Conservation (phyloP, 2,888 invertebrate species). For the Drosophila incognita region DNA sequence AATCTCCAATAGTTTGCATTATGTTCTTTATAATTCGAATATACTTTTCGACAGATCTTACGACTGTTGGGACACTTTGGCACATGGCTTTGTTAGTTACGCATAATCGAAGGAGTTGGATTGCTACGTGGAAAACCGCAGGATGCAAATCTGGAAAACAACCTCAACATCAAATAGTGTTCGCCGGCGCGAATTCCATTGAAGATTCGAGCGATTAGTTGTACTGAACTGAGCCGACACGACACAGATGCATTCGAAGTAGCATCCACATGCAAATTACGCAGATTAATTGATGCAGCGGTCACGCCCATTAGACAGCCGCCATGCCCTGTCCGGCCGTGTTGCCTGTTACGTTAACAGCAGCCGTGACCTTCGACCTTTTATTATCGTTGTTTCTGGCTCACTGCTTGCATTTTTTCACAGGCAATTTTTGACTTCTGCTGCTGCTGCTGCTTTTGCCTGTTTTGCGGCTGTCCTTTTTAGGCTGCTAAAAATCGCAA, state of each 20-base stretch:
- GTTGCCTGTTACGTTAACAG: conserved; percentile 38
- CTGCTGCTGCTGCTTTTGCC: conserved; percentile 11
- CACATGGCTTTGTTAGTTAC: too few species aligned
- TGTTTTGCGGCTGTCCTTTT: conserved; percentile 51
- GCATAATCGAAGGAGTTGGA: background rate
- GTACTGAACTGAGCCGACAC: conserved; percentile 44
- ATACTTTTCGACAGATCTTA: background rate
- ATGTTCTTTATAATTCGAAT: background rate
- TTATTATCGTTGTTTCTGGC: conserved; percentile 41
- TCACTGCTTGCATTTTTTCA: conserved; percentile 52
- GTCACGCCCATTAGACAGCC: conserved; percentile 65
- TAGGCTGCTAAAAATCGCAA: conserved; percentile 65
- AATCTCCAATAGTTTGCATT: background rate
- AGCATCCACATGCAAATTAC: conserved; percentile 72
- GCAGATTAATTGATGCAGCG: conserved; percentile 64
- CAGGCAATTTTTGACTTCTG: conserved; percentile 55
- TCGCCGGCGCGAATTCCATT: conserved; percentile 48
- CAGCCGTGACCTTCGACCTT: conserved; percentile 74
- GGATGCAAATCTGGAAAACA: conserved; percentile 33
- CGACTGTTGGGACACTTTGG: rapidly evolving
- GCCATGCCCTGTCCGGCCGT: conserved; percentile 2
- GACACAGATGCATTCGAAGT: conserved; percentile 2
- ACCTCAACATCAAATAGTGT: conserved; percentile 47
- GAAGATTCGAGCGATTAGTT: conserved; percentile 48
- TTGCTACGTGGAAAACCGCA: conserved; percentile 60